These are phyloP conservation scores for Trachymyrmex cornetzi DNA, from an alignment of 1,140 invertebrate genomes.

Conservation along the genomic window DNA sequence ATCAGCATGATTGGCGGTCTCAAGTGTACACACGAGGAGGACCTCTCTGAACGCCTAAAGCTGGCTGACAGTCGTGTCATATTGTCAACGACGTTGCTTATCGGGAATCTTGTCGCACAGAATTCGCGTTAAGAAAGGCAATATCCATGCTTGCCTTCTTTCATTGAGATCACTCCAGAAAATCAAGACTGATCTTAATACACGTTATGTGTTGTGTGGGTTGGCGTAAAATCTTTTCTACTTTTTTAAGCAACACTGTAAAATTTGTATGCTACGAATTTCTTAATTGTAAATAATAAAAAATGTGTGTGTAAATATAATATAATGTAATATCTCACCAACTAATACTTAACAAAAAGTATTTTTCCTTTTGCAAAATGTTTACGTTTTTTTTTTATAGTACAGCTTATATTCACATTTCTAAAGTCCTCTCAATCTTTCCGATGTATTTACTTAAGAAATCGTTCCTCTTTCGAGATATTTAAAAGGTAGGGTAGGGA, in stretches of 20 bases:
- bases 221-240: background rate
- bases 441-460: background rate
- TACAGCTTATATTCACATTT: background rate
- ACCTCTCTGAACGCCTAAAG: constrained; percentile 66
- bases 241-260: background rate
- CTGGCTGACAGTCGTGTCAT: constrained; percentile 62
- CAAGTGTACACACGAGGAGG: constrained; percentile 76
- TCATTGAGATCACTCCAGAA: background rate
- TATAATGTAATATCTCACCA: background rate
- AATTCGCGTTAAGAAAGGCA: background rate
- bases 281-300: background rate
- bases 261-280: background rate
- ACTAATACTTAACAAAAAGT: background rate
- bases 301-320: background rate
- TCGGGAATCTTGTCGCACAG: background rate
- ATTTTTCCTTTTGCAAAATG: background rate
- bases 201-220: background rate
- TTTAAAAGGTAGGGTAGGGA: background rate
- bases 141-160: background rate
- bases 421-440: background rate
- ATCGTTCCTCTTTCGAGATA: background rate
- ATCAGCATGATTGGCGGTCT: constrained; percentile 81
- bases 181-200: background rate
- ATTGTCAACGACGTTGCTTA: constrained; percentile 46
- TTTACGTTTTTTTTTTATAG: background rate